phyloP scores from a whole-genome alignment of 2,113 vertebrate species.

The Grammomys dolichurus region DNA sequence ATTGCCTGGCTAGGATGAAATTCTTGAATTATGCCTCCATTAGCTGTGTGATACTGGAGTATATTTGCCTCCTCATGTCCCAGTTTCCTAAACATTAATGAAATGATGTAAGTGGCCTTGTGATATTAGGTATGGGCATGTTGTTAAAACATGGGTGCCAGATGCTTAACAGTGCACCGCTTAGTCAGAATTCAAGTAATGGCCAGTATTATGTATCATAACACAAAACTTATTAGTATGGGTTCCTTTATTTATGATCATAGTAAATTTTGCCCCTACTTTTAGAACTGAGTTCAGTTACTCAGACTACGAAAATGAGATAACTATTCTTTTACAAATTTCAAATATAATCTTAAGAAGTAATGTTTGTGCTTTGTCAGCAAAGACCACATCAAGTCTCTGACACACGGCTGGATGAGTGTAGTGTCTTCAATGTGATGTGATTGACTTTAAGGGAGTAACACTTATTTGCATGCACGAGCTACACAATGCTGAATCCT shows the following conservation, averaged over 20 bases:
- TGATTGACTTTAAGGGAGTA: constrained; percentile 31
- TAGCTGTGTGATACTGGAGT: background rate
- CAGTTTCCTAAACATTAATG: constrained; percentile 4
- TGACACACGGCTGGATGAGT: background rate
- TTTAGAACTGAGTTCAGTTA: background rate
- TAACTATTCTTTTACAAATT: constrained; percentile 32
- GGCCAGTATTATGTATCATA: background rate
- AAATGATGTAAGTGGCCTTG: background rate
- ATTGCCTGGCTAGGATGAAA: background rate
- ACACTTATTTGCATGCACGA: background rate
- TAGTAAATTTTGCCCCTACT: background rate
- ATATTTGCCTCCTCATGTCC: background rate
- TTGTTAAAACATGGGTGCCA: background rate
- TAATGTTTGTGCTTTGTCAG: background rate
- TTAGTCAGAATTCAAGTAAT: background rate
- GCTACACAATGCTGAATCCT: background rate
- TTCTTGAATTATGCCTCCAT: background rate
- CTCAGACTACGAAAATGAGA: background rate
- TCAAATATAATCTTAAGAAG: constrained; percentile 28
- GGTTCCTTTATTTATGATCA: constrained; percentile 7
- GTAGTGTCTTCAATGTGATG: background rate
- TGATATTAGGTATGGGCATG: background rate
- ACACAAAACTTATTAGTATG: background rate
- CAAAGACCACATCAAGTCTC: background rate
- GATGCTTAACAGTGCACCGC: background rate